A percentile compares a stretch with the other conserved stretches of the same genome.
Evolutionary conservation across 2,113 vertebrate genomes (phyloP).

Genomic region (Phoxinus phoxinus): DNA sequence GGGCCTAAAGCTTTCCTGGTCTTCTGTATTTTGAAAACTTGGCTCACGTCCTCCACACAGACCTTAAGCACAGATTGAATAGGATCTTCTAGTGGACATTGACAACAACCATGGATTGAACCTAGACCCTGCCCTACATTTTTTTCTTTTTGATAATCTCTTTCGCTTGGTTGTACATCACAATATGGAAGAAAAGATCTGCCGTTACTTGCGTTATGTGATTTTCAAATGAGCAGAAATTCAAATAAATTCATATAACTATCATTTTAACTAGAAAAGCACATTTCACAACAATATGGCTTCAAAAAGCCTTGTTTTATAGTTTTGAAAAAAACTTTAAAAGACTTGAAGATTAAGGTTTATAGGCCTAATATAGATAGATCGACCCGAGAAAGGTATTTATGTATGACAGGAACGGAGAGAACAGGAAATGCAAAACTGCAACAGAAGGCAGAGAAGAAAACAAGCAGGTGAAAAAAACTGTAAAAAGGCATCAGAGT

Average conservation of each 20-base stretch:
- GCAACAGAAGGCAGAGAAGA: neutral
- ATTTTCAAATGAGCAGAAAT: neutral
- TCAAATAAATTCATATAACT: neutral
- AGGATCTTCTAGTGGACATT: too few species aligned
- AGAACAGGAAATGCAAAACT: neutral
- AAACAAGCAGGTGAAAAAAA: neutral
- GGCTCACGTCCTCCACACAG: too few species aligned
- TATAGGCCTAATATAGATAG: neutral
- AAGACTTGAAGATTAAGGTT: neutral
- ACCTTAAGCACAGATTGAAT: too few species aligned
- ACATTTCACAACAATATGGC: neutral
- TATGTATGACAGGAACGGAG: neutral
- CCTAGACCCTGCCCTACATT: neutral
- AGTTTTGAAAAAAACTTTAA: neutral
- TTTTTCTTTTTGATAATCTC: neutral
- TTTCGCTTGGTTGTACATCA: neutral
- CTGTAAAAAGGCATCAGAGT: neutral
- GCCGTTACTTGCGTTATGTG: neutral
- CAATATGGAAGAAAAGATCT: neutral
- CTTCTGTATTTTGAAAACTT: too few species aligned
- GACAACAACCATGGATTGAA: neutral
- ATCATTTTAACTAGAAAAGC: neutral
- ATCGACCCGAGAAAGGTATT: neutral
- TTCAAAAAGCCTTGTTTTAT: neutral
- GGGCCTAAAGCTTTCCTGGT: too few species aligned